Evolutionary conservation across 1,140 invertebrate genomes (phyloP).

Genomic region (Drosophila ambigua): DNA sequence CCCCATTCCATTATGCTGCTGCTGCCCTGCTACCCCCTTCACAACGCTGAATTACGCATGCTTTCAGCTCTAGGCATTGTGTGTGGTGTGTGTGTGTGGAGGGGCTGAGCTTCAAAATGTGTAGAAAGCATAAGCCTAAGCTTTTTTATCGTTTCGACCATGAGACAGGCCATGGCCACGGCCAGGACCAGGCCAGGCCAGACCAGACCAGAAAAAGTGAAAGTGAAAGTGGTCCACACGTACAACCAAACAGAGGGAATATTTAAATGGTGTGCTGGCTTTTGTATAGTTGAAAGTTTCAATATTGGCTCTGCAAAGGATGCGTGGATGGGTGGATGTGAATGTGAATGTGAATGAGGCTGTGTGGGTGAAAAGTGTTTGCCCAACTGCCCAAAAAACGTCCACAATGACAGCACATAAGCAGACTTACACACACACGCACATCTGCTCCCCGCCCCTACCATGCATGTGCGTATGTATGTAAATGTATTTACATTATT

Average conservation of each 20-base stretch:
- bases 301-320: conserved; percentile 60
- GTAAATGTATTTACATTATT: conserved; percentile 65
- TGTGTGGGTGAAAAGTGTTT: conserved; percentile 27
- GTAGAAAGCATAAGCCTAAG: conserved; percentile 79
- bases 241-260: conserved; percentile 20
- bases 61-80: conserved; percentile 63
- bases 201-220: conserved; percentile 12
- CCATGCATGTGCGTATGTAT: conserved; percentile 3
- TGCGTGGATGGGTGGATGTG: neutral
- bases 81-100: neutral
- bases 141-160: conserved; percentile 78
- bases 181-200: conserved; percentile 18
- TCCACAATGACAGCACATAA: conserved; percentile 62
- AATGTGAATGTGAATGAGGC: neutral
- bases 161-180: conserved; percentile 46
- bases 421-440: conserved; percentile 27
- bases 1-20: neutral
- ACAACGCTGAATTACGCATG: conserved; percentile 60
- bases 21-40: conserved; percentile 13
- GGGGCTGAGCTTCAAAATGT: conserved; percentile 62
- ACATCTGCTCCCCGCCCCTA: conserved; percentile 2
- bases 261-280: conserved; percentile 45
- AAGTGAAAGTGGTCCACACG: conserved; percentile 67
- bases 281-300: conserved; percentile 77
- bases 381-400: conserved; percentile 68